A percentile compares a stretch with the other conserved stretches of the same genome.
These are phyloP conservation scores for Melipona beecheii DNA, from an alignment of 2,888 invertebrate genomes.

Conservation along the genomic window DNA sequence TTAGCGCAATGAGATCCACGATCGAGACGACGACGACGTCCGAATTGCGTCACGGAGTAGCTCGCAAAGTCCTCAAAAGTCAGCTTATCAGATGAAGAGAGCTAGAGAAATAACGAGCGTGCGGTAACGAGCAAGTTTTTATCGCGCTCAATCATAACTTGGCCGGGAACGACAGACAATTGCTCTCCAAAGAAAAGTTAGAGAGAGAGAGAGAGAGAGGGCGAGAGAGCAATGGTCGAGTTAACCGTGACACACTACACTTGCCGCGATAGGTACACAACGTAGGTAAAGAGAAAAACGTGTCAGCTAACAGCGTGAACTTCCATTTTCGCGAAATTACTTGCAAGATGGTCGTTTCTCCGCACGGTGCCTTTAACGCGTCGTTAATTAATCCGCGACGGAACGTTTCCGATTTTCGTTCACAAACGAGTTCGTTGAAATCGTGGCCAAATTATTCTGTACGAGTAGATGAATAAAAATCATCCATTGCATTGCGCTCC, in stretches of 20 bases:
- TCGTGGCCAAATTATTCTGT: background rate
- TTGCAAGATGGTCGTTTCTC: background rate
- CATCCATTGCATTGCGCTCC: too few species aligned
- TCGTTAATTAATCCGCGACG: background rate
- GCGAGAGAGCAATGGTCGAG: conserved; percentile 33
- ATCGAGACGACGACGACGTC: background rate
- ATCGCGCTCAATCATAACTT: conserved; percentile 50
- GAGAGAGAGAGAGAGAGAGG: conserved; percentile 7
- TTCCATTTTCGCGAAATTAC: background rate
- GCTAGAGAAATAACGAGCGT: conserved; percentile 27
- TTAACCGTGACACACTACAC: conserved; percentile 28
- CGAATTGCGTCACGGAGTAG: conserved; percentile 6
- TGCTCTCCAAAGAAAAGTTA: conserved; percentile 45
- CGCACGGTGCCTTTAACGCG: background rate
- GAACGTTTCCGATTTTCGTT: background rate
- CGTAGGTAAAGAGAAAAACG: background rate
- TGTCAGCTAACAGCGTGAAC: conserved; percentile 13
- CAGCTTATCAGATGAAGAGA: conserved; percentile 38
- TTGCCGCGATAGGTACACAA: background rate
- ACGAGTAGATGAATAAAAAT: too few species aligned
- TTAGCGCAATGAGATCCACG: background rate
- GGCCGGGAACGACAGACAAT: conserved; percentile 30
- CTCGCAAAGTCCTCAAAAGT: conserved; percentile 21
- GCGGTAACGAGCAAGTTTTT: conserved; percentile 53
- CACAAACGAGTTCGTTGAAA: background rate